These are phyloP conservation scores for Lerista edwardsae DNA, from an alignment of 2,797 vertebrate genomes.

Conservation along the genomic window DNA sequence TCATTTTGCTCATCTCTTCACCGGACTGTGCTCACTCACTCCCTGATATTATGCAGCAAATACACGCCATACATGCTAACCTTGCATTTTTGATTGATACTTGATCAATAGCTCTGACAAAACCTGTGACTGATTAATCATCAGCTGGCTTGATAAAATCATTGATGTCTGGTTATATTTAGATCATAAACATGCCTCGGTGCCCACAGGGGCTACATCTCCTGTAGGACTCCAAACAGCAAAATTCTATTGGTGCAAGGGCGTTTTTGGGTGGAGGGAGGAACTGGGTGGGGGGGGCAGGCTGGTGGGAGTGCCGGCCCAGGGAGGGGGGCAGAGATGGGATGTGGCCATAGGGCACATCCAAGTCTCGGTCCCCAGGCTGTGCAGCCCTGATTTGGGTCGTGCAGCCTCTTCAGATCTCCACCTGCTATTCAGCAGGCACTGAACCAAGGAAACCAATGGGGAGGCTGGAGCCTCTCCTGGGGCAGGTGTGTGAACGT, in stretches of 20 bases:
- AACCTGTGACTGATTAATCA: slow-evolving; percentile 10
- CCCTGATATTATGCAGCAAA: neutral
- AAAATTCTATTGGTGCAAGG: neutral
- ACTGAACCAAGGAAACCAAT: too few relatives aligned
- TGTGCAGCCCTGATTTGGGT: too few relatives aligned
- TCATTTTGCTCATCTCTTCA: neutral
- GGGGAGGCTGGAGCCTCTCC: too few relatives aligned
- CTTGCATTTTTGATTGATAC: slow-evolving; percentile 24
- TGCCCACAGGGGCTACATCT: neutral
- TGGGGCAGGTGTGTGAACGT: too few relatives aligned
- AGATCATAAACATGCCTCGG: neutral
- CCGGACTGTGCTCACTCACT: neutral
- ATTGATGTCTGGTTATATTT: slow-evolving; percentile 13
- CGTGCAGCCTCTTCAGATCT: too few relatives aligned
- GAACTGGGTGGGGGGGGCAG: too few relatives aligned
- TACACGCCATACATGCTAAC: neutral
- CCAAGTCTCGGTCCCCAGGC: too few relatives aligned
- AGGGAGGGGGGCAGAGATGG: too few relatives aligned
- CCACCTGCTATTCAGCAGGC: too few relatives aligned
- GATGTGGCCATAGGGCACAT: too few relatives aligned
- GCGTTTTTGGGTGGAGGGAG: too few relatives aligned
- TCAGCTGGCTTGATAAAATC: neutral
- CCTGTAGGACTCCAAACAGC: neutral
- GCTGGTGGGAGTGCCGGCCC: too few relatives aligned
- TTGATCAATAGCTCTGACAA: slow-evolving; percentile 6